A percentile compares a stretch with the other conserved stretches of the same genome.
phyloP scores from a whole-genome alignment of 2,797 vertebrate species.

The Megalops cyprinoides region DNA sequence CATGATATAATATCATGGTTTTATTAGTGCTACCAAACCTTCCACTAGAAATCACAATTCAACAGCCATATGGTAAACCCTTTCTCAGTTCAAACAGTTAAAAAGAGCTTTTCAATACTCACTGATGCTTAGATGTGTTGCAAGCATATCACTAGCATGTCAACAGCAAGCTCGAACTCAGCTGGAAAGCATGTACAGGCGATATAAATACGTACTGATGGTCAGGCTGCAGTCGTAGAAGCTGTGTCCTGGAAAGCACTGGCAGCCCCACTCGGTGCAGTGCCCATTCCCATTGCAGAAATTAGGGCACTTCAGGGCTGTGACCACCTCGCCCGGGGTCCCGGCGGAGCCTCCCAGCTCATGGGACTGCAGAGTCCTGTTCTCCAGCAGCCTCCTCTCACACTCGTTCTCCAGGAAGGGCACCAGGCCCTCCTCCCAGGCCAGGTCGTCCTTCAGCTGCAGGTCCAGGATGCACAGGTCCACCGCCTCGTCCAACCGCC shows the following conservation, averaged over 20 bases:
- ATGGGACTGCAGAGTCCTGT: slow-evolving; percentile 49
- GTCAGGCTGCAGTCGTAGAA: slow-evolving; percentile 75
- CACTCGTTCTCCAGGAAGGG: slow-evolving; percentile 83
- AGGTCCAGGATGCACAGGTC: slow-evolving; percentile 75
- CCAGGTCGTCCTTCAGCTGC: slow-evolving; percentile 77
- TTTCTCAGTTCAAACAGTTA: background rate
- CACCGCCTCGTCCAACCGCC: slow-evolving; percentile 68
- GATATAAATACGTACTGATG: slow-evolving; percentile 66
- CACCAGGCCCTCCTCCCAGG: slow-evolving; percentile 66
- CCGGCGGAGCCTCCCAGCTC: slow-evolving; percentile 28
- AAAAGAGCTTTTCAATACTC: background rate
- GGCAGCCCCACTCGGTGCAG: slow-evolving; percentile 76
- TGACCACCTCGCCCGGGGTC: slow-evolving; percentile 49
- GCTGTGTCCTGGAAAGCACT: slow-evolving; percentile 70
- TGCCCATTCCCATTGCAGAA: slow-evolving; percentile 71
- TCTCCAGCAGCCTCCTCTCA: slow-evolving; percentile 75
- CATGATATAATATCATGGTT: too few relatives aligned
- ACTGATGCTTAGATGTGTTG: too few relatives aligned
- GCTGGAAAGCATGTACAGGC: background rate
- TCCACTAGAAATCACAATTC: background rate
- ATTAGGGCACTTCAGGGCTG: slow-evolving; percentile 71
- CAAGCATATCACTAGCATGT: too few relatives aligned
- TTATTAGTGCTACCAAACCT: too few relatives aligned
- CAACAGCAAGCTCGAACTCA: too few relatives aligned
- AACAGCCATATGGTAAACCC: background rate